Conservation (phyloP, 2,797 vertebrate genomes). For the Champsocephalus gunnari region DNA sequence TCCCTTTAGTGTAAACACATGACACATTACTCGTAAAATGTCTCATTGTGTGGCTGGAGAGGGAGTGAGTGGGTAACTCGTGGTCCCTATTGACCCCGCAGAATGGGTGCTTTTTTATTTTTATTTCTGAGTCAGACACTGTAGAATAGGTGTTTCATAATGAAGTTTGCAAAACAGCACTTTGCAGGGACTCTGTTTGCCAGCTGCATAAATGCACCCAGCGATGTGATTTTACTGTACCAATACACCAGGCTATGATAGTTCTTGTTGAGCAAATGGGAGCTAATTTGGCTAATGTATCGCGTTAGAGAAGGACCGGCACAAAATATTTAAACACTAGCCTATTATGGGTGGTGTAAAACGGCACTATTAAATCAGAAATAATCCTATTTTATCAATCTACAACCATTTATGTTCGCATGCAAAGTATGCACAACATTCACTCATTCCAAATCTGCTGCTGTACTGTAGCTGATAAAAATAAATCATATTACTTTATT, state of each 20-base stretch:
- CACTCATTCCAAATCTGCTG: conserved; percentile 60
- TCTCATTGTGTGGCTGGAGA: conserved; percentile 76
- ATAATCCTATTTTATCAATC: conserved; percentile 64
- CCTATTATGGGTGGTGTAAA: conserved; percentile 51
- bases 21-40: conserved; percentile 76
- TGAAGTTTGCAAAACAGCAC: conserved; percentile 71
- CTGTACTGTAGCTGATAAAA: conserved; percentile 44
- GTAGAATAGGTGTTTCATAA: conserved; percentile 69
- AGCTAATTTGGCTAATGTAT: conserved; percentile 61
- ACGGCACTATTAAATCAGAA: conserved; percentile 54
- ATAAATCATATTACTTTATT: conserved; percentile 71
- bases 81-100: conserved; percentile 67
- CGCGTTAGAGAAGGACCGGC: conserved; percentile 40
- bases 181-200: conserved; percentile 52
- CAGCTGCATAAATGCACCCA: conserved; percentile 67
- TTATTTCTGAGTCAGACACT: conserved; percentile 67
- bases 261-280: conserved; percentile 50
- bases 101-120: conserved; percentile 66
- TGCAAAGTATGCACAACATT: conserved; percentile 47
- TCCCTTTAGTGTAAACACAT: conserved; percentile 74
- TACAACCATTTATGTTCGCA: conserved; percentile 40
- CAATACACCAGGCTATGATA: conserved; percentile 40
- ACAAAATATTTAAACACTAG: conserved; percentile 41
- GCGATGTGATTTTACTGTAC: conserved; percentile 60
- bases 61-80: conserved; percentile 71